A percentile compares a stretch with the other conserved stretches of the same genome.
Evolutionary conservation across 2,888 invertebrate genomes (phyloP).

Genomic region (Mythimna lalbum): DNA sequence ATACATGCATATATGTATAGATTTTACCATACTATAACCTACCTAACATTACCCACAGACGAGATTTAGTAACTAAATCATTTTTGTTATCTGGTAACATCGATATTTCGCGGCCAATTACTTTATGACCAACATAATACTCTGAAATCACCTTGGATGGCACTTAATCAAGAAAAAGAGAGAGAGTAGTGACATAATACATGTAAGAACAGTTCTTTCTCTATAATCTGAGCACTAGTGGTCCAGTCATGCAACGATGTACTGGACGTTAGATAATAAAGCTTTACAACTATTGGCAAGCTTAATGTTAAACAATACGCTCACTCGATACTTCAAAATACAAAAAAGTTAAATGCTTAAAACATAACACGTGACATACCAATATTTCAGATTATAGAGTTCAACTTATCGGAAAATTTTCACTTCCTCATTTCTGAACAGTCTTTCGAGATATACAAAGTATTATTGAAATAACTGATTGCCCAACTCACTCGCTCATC

Average conservation of each 20-base stretch:
- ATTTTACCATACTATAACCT: constrained; percentile 3
- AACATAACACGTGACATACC: background rate
- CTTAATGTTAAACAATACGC: constrained; percentile 46
- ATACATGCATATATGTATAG: background rate
- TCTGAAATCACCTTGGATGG: constrained; percentile 63
- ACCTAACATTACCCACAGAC: constrained; percentile 32
- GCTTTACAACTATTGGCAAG: constrained; percentile 34
- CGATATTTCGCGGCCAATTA: constrained; percentile 57
- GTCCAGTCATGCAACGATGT: background rate
- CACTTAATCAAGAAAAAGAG: constrained; percentile 53
- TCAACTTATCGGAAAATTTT: constrained; percentile 36
- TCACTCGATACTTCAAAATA: constrained; percentile 33
- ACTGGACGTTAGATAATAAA: constrained; percentile 2
- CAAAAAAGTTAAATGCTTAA: constrained; percentile 6
- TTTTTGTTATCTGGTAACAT: constrained; percentile 65
- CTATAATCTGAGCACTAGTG: constrained; percentile 41
- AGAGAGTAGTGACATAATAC: constrained; percentile 24
- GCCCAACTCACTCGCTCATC: background rate
- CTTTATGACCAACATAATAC: constrained; percentile 63
- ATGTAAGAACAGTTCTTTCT: constrained; percentile 33
- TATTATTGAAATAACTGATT: background rate
- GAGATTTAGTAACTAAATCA: constrained; percentile 49
- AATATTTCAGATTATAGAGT: constrained; percentile 48
- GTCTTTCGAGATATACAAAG: constrained; percentile 64
- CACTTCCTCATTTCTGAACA: constrained; percentile 59